Base-by-base conservation (phyloP, 35 echinoderm and acorn worm genomes). In the Ophiothrix spiculata region DNA sequence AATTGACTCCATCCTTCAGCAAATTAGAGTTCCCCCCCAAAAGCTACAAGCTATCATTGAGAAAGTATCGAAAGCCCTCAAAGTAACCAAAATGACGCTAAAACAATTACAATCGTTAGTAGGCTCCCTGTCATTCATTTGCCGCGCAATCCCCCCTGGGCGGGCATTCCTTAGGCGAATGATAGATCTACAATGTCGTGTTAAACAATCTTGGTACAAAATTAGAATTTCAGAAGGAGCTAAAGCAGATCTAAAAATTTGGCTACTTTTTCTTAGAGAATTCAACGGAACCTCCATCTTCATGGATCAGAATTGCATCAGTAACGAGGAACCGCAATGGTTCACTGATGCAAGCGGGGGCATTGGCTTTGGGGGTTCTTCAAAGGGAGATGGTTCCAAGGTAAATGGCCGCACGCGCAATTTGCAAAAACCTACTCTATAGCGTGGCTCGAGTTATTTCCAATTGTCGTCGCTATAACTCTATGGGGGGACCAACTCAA, bases 101-200 rank as follows among this genome's bases (percentile, higher is more conserved):
- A 34, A 73, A 39, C 37, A 77, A 1, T 36, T 90, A 40, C 88
- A 90, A 36, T 82, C 54, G 0, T 76, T 90, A 56, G 63, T 90
- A 12, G 88, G 88, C 0, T 49, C 35, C 25, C 40, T 85, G 25
- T 85, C 77, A 64, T 90, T 90, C 56, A 33, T 90, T 19, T 90
- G 88, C 40, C 76, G 75, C 32, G 88, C 88, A 13, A 34, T 85
- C 36, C 32, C 78, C 17, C 87, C 87, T 38, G 78, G 87, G 0
- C 77, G 87, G 4, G 78, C 87, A 0, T 87, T 89, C 56, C 29
- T 90, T 25, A 31, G 80, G 31, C 34, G 88, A 13, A 36, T 90
- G 0, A 77, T 90, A 41, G 81, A 85, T 74, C n/a, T 90, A 16
- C 76, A 80, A 21, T 31, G 33, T 0, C 78, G 79, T 13, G 78